Base-by-base conservation (phyloP, 2,888 invertebrate genomes). In the Sinelater perroti region DNA sequence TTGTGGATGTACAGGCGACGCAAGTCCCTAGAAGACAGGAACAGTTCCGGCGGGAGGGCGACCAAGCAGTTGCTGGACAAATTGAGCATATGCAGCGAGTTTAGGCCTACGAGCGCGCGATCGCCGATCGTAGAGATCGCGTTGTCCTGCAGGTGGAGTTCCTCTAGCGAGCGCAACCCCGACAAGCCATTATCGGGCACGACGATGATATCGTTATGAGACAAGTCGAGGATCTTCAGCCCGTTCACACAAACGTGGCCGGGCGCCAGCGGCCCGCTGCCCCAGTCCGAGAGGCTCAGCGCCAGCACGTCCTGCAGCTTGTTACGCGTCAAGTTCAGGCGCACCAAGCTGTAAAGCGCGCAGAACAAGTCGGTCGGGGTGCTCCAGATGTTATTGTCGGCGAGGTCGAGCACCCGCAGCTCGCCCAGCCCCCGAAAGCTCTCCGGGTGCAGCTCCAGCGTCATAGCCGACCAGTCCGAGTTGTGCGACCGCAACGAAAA, bases 401-500 rank as follows among this genome's bases (percentile, higher is more conserved):
- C 87, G 55, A 91, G 80, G 78, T 91, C 88, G 66, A 91, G 81
- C 65, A 79, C 82, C 67, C 87, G 82, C 31, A 91, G 79, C 70
- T 87, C 86, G 14, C 85, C 83, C 49, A 91, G 80, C 6, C 89
- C 85, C 61, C 87, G 81, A 60, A 91, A 85, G 57, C 89, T 87
- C 70, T 89, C 88, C 31, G 86, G 81, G 69, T 88, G 86, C 60
- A 91, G 81, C 68, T 90, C 89, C 79, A 91, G 82, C 16, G 88
- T 87, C 86, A 89, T 87, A 13, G 88, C 86, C 8, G 90, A 88
- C 90, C 90, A 90, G 72, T 90, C 89, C 18, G 88, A 87, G 74
- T 90, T 91, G 73, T 87, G 88, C 11, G 90, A 90, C 40, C 88
- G 83, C 64, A 93, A 78, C 20, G 86, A 84, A 46, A 93, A 78